phyloP scores from a whole-genome alignment of 2,888 invertebrate species.

The Drosophila neotestacea region DNA sequence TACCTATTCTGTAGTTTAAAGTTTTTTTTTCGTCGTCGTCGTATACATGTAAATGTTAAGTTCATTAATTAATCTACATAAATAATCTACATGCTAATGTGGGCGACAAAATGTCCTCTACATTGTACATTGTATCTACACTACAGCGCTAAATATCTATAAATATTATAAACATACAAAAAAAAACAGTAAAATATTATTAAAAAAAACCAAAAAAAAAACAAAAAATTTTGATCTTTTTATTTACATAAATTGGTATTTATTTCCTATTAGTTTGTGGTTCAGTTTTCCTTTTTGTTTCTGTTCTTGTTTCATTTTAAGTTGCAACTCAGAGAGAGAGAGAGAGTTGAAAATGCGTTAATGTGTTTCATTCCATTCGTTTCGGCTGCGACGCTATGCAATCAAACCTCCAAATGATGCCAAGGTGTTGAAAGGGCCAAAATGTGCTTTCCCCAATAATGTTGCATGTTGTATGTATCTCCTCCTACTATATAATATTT shows the following conservation, averaged over 20 bases:
- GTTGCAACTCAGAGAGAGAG: background rate
- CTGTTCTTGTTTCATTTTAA: conserved; percentile 13
- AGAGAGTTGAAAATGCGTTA: background rate
- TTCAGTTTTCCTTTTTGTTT: conserved; percentile 12
- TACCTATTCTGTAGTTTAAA: conserved; percentile 52
- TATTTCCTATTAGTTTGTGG: conserved; percentile 15
- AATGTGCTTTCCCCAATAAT: conserved; percentile 38
- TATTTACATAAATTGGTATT: conserved; percentile 29
- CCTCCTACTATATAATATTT: conserved; percentile 6
- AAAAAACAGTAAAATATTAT: conserved; percentile 77
- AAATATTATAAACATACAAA: conserved; percentile 74
- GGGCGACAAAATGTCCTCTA: conserved; percentile 57
- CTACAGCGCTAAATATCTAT: conserved; percentile 70
- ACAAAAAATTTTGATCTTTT: conserved; percentile 29
- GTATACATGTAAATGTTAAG: conserved; percentile 74
- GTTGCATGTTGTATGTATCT: conserved; percentile 19
- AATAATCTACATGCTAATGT: conserved; percentile 43
- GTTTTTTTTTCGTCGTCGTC: conserved; percentile 64
- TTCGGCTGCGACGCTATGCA: conserved; percentile 6
- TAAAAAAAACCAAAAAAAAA: conserved; percentile 65
- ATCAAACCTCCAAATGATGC: conserved; percentile 28
- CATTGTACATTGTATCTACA: conserved; percentile 77
- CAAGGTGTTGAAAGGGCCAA: conserved; percentile 35
- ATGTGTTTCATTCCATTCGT: conserved; percentile 15
- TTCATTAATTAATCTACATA: conserved; percentile 71